Conservation (phyloP, 1,140 invertebrate genomes). For the Portunus trituberculatus region DNA sequence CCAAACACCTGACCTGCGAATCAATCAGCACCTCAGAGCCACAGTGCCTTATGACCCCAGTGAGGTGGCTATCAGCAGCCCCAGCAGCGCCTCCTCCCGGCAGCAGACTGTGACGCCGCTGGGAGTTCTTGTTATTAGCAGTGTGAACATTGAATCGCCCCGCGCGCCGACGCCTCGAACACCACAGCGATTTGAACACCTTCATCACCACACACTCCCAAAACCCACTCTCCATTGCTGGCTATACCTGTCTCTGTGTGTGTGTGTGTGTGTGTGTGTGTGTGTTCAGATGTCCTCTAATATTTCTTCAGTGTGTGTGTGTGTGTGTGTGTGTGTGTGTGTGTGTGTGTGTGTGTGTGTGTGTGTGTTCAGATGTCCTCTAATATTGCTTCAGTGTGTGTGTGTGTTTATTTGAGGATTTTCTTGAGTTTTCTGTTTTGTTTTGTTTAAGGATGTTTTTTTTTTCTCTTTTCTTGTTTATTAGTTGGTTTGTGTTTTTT, state of each 20-base stretch:
- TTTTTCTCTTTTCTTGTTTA: background rate
- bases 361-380: background rate
- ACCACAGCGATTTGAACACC: conserved; percentile 73
- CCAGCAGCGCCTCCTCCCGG: background rate
- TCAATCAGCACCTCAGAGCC: conserved; percentile 59
- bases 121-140: conserved; percentile 64
- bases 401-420: background rate
- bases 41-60: conserved; percentile 70
- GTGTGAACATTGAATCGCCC: conserved; percentile 72
- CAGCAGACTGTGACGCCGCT: background rate
- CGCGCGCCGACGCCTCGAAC: conserved; percentile 58
- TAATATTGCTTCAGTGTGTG: no score
- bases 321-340: background rate
- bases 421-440: background rate
- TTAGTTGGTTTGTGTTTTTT: background rate
- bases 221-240: conserved; percentile 63
- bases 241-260: background rate
- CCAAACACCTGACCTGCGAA: conserved; percentile 57
- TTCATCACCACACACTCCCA: conserved; percentile 72
- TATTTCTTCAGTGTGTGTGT: background rate
- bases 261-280: conserved; percentile 46
- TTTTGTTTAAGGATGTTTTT: background rate
- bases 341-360: conserved; percentile 46
- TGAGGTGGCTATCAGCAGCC: conserved; percentile 44
- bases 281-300: background rate